phyloP scores from a whole-genome alignment of 2,797 vertebrate species.

The Gambusia yucatana region DNA sequence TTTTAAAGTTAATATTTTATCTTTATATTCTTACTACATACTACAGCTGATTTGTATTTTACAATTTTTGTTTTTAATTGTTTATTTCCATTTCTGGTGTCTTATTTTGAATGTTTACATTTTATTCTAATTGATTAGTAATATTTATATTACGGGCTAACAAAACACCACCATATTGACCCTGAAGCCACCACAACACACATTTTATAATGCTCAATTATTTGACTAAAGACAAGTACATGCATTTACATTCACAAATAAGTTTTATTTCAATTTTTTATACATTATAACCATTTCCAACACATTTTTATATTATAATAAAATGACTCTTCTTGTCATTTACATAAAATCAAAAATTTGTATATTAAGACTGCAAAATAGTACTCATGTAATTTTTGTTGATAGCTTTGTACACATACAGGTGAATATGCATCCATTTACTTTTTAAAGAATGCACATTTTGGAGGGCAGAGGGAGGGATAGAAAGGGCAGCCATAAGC shows the following conservation, averaged over 20 bases:
- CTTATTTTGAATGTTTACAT: neutral
- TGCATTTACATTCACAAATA: slow-evolving; percentile 80
- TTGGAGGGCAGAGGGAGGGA: slow-evolving; percentile 9
- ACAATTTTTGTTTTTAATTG: neutral
- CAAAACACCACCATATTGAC: neutral
- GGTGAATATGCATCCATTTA: slow-evolving; percentile 75
- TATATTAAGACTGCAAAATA: slow-evolving; percentile 85
- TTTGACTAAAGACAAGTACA: neutral
- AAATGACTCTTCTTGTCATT: slow-evolving; percentile 81
- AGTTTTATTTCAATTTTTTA: slow-evolving; percentile 81
- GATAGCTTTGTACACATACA: slow-evolving; percentile 81
- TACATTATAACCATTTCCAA: slow-evolving; percentile 84
- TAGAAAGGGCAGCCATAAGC: slow-evolving; percentile 78
- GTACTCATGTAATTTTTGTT: slow-evolving; percentile 78
- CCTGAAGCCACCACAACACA: neutral
- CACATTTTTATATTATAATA: slow-evolving; percentile 83
- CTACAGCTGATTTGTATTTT: neutral
- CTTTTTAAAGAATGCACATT: slow-evolving; percentile 68
- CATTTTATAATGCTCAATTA: neutral
- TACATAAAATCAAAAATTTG: slow-evolving; percentile 78
- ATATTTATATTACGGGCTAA: neutral
- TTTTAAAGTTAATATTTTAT: neutral
- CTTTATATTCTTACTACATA: neutral
- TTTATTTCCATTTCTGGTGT: neutral
- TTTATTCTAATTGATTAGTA: neutral